These are phyloP conservation scores for Scaptomyza cyrtandrae DNA, from an alignment of 2,888 invertebrate genomes.

Conservation along the genomic window DNA sequence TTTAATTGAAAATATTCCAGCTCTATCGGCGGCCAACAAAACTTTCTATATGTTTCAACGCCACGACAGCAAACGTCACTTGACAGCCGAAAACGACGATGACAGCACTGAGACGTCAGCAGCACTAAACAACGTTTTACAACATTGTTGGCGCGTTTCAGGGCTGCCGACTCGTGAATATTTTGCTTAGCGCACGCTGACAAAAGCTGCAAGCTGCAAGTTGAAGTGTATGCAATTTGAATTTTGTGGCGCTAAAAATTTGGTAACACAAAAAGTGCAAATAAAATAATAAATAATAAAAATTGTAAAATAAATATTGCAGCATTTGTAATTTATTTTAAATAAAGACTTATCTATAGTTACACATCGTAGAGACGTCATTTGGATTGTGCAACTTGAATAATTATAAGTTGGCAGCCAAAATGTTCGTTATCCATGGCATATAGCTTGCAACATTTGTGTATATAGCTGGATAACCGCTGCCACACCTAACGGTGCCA, in stretches of 20 bases:
- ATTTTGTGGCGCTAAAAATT: constrained; percentile 1
- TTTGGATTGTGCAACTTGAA: too few relatives aligned
- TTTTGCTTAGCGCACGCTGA: not conserved
- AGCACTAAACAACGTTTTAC: constrained; percentile 10
- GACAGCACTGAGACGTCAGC: constrained; percentile 50
- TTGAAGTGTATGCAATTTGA: not conserved
- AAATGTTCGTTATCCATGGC: constrained; percentile 35
- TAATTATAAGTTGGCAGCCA: constrained; percentile 7
- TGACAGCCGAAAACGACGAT: constrained; percentile 52
- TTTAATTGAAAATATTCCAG: constrained; percentile 28
- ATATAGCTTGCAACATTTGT: constrained; percentile 35
- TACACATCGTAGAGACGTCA: too few relatives aligned
- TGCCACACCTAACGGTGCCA: constrained; percentile 22
- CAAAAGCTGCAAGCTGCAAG: not conserved
- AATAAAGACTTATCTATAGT: not conserved
- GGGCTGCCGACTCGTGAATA: constrained; percentile 8
- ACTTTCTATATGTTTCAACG: constrained; percentile 64
- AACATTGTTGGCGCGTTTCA: constrained; percentile 2
- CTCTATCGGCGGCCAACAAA: constrained; percentile 18
- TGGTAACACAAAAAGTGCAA: not conserved
- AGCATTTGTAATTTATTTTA: not conserved
- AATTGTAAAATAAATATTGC: too few relatives aligned
- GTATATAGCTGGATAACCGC: constrained; percentile 34
- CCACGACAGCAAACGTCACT: constrained; percentile 74
- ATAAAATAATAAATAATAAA: not conserved